These are phyloP conservation scores for Helobdella robusta DNA, from an alignment of 2,888 invertebrate species.

Conservation along the genomic window DNA sequence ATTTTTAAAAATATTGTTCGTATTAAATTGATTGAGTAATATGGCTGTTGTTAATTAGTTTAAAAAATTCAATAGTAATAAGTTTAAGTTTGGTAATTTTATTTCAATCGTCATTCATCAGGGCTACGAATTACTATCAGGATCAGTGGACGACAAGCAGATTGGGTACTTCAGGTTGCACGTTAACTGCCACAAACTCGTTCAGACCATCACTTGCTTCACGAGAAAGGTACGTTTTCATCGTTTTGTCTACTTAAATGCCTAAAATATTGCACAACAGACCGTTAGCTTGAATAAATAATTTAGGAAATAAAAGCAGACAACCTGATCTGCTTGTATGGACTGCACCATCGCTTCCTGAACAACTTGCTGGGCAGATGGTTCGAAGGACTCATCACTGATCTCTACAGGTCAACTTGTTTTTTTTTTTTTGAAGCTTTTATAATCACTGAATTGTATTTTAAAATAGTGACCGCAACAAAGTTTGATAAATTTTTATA, in stretches of 20 bases:
- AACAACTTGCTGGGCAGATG: conserved; percentile 60
- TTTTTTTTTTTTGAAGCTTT: neutral
- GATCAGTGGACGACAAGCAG: conserved; percentile 37
- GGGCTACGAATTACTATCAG: conserved; percentile 44
- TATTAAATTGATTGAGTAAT: too few species aligned
- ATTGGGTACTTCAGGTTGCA: conserved; percentile 46
- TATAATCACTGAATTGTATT: too few species aligned
- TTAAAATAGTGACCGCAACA: too few species aligned
- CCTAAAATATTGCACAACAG: too few species aligned
- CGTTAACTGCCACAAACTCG: conserved; percentile 46
- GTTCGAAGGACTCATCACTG: conserved; percentile 57
- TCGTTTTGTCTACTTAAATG: neutral
- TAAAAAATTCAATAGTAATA: too few species aligned
- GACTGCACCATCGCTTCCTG: conserved; percentile 63
- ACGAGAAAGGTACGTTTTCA: conserved; percentile 40
- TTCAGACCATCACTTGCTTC: conserved; percentile 49
- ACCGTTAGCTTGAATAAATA: too few species aligned
- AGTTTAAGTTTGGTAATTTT: too few species aligned
- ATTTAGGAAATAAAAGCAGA: too few species aligned
- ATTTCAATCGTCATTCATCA: too few species aligned
- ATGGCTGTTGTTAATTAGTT: too few species aligned
- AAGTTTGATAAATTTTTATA: neutral
- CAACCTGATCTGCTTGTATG: conserved; percentile 60
- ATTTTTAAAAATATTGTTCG: too few species aligned
- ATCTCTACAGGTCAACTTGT: conserved; percentile 50